Base-by-base conservation (phyloP, 2,113 vertebrate genomes). In the Sigmodon hispidus region DNA sequence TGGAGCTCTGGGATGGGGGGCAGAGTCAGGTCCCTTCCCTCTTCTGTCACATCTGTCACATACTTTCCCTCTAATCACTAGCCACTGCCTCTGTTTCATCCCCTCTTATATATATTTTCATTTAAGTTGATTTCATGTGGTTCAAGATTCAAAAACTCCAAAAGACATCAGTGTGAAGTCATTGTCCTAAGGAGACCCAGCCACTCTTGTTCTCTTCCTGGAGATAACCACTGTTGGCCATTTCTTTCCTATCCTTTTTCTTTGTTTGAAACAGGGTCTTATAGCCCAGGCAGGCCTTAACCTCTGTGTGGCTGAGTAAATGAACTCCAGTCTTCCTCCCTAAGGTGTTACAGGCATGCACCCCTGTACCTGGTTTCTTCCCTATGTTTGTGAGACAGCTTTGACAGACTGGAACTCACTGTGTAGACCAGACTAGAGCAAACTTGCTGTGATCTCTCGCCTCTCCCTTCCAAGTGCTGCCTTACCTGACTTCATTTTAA, bases 1-100 rank as follows among this genome's bases (percentile, higher is more conserved):
- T 61, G n/a, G 48, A 79, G 77, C 91, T 96, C 70, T 92, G 91
- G 93, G 90, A 45, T 48, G n/a, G n/a, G n/a, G n/a, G n/a, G n/a
- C n/a, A n/a, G n/a, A n/a, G n/a, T n/a, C n/a, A n/a, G n/a, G n/a
- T n/a, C 67, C 80, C 72, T 61, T 87, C 31, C 29, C 1, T 57
- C 59, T 77, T 93, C 65, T 70, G 26, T 52, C 87, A 9, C 3
- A 50, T 89, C 61, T 89, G 34, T 61, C 67, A 93, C 81, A 75
- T 93, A 52, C 86, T 94, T 94, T 67, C 73, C 65, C 11, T 93
- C 36, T 48, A 34, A 85, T 92, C 76, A 96, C 57, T 89, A 91
- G 59, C 45, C 57, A 59, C 31, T 92, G 80, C 63, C 81, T 91
- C 61, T 95, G 12, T 93, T 89, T 76, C 52, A 97, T 24, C n/a